Conservation (phyloP, 2,888 invertebrate genomes). For the Philaethria dido region DNA sequence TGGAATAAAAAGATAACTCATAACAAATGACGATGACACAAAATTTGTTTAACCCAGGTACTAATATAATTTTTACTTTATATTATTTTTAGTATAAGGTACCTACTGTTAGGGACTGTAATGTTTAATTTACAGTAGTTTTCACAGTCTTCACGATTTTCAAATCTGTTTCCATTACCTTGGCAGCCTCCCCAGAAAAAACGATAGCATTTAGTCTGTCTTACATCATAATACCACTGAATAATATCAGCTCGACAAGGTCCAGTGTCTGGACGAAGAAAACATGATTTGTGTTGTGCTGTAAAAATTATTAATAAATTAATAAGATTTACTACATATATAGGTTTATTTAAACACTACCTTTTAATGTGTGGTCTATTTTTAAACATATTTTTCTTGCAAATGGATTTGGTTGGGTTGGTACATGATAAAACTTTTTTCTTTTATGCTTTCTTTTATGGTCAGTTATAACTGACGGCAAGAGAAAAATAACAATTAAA, state of each 20-base stretch:
- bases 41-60: too few species aligned
- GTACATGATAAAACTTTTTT: conserved; percentile 18
- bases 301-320: conserved; percentile 8
- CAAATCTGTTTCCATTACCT: conserved; percentile 73
- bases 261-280: conserved; percentile 69
- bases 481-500: conserved; percentile 24
- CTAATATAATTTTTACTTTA: neutral
- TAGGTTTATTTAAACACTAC: too few species aligned
- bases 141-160: conserved; percentile 51
- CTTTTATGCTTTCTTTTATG: conserved; percentile 25
- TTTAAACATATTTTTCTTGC: conserved; percentile 54
- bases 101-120: conserved; percentile 46
- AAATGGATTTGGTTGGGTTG: conserved; percentile 40
- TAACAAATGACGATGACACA: too few species aligned
- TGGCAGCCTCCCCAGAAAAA: conserved; percentile 77
- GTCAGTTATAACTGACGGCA: conserved; percentile 29
- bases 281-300: conserved; percentile 66
- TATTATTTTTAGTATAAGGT: neutral
- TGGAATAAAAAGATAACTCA: too few species aligned
- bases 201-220: conserved; percentile 57
- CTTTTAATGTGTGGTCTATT: conserved; percentile 54
- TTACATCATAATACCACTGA: conserved; percentile 69
- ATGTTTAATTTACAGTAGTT: conserved; percentile 55
- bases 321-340: too few species aligned
- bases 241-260: conserved; percentile 72